Base-by-base conservation (phyloP, 2,888 invertebrate genomes). In the Phasia obesa region DNA sequence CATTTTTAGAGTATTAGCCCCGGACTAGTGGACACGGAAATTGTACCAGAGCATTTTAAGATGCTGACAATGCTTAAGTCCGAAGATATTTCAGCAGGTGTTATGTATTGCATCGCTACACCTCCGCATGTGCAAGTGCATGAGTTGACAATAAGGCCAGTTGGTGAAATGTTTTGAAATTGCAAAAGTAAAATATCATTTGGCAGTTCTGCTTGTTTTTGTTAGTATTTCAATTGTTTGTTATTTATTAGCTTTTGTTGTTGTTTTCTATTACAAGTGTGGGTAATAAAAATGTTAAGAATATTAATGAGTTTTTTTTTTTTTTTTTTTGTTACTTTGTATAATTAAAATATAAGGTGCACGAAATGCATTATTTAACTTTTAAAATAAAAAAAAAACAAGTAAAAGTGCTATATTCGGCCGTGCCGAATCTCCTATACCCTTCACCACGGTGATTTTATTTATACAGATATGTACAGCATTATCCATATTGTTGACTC, bases 111-210 rank as follows among this genome's bases (percentile, higher is more conserved):
- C 4, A 71, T 88, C 0, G 70, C 85, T 0, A 88, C 88, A 7
- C 86, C 87, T 11, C 86, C 86, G 0, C 84, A 85, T 69, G 87
- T 87, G 6, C 87, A 87, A 59, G 81, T 85, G 23, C 87, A 89
- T 76, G 86, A 89, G 70, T 74, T 89, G 86, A 90, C 87, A 76
- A 87, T 90, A 44, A 90, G 90, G 67, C 89, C 88, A 9, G 49
- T 90, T 23, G 89, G 88, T 0, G 89, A 89, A 62, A 70, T 76
- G 19, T 88, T 89, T 78, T 89, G 81, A 80, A 69, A 19, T 69
- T 13, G 17, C 23, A 19, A 21, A 15, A 11, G 2, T 3, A 35
- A 53, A 60, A 9, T 5, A 25, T 17, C 62, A 11, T 11, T 79
- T 44, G 55, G 21, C 27, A 27, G n/a, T 62, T 55, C 25, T 13